phyloP scores from a whole-genome alignment of 2,797 vertebrate genomes.

The Nannoperca australis region DNA sequence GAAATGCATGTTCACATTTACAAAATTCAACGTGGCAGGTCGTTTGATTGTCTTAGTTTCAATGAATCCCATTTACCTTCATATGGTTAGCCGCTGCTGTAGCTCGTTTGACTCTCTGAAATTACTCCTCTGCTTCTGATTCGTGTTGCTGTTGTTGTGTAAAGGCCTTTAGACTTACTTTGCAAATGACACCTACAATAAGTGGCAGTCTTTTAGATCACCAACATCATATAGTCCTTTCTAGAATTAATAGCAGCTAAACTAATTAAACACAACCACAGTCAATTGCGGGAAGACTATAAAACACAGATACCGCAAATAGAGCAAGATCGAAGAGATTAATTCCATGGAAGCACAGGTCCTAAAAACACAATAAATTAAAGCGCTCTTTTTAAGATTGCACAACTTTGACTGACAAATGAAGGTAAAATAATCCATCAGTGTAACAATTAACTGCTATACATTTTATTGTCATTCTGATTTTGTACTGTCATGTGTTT shows the following conservation, averaged over 20 bases:
- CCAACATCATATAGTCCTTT: neutral
- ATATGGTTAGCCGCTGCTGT: too few relatives aligned
- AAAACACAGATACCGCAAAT: constrained; percentile 3
- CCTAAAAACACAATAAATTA: constrained; percentile 21
- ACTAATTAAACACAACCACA: constrained; percentile 11
- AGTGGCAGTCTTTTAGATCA: neutral
- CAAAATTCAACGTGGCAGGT: too few relatives aligned
- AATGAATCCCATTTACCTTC: too few relatives aligned
- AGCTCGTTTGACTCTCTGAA: too few relatives aligned
- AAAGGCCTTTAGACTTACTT: neutral
- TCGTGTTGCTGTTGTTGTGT: too few relatives aligned
- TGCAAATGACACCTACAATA: neutral
- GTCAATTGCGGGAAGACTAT: neutral
- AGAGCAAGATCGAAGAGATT: constrained; percentile 9
- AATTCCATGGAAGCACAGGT: constrained; percentile 4
- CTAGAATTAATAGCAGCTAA: neutral
- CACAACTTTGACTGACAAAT: constrained; percentile 17
- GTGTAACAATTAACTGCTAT: neutral
- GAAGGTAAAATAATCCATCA: neutral
- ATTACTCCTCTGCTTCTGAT: too few relatives aligned
- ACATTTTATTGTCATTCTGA: neutral
- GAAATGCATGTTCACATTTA: too few relatives aligned
- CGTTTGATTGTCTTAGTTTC: too few relatives aligned
- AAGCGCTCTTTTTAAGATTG: constrained; percentile 7
- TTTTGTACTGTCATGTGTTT: neutral